phyloP scores from a whole-genome alignment of 2,113 vertebrate species.

The Sigmodon hispidus region DNA sequence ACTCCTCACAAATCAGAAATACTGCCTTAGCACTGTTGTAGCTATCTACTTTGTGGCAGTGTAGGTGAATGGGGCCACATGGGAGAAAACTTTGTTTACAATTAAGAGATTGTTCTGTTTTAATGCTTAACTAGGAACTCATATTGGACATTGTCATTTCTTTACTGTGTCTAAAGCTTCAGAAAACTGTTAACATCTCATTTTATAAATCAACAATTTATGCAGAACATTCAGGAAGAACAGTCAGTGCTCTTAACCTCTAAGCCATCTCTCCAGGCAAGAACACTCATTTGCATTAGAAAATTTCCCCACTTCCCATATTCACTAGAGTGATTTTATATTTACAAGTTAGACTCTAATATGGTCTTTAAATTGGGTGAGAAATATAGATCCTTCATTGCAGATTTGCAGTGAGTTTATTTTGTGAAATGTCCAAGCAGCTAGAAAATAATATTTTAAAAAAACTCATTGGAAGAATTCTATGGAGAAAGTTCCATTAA shows the following conservation, averaged over 20 bases:
- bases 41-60: neutral
- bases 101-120: neutral
- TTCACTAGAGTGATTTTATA: neutral
- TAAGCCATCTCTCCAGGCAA: too few relatives aligned
- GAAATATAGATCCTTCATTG: neutral
- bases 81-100: neutral
- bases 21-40: neutral
- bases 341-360: neutral
- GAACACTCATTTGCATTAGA: conserved; percentile 23
- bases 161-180: neutral
- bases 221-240: neutral
- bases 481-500: neutral
- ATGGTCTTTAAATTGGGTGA: neutral
- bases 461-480: neutral
- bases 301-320: neutral
- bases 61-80: neutral
- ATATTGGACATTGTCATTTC: neutral
- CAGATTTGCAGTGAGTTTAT: conserved; percentile 35
- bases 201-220: conserved; percentile 6
- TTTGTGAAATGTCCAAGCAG: neutral
- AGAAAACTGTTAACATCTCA: neutral
- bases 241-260: too few relatives aligned
- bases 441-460: conserved; percentile 11
- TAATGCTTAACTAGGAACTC: neutral
- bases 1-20: neutral